phyloP scores from a whole-genome alignment of 2,113 vertebrate species.

The Antechinus flavipes region DNA sequence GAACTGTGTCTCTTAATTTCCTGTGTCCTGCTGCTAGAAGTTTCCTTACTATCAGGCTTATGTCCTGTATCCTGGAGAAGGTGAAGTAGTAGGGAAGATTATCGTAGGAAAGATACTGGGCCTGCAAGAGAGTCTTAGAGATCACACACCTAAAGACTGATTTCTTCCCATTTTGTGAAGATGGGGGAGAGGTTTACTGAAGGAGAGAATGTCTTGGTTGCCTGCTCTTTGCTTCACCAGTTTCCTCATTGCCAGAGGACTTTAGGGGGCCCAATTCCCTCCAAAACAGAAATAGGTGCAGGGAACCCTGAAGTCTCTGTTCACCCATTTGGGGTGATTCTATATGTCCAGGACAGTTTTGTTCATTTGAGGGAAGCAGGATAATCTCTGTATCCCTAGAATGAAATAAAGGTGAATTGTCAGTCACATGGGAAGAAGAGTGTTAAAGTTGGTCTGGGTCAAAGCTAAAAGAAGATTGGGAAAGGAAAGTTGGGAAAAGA shows the following conservation, averaged over 20 bases:
- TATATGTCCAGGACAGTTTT: constrained; percentile 51
- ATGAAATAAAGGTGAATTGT: constrained; percentile 49
- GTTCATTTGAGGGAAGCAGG: constrained; percentile 35
- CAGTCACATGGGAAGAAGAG: constrained; percentile 49
- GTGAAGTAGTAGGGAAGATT: constrained; percentile 37
- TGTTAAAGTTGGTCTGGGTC: constrained; percentile 38
- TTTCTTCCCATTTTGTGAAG: constrained; percentile 26
- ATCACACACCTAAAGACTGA: neutral
- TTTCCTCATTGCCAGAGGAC: constrained; percentile 57
- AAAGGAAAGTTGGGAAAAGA: constrained; percentile 31
- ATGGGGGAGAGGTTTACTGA: constrained; percentile 40
- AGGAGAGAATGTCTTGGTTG: neutral
- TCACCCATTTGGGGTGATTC: constrained; percentile 35
- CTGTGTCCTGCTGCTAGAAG: constrained; percentile 75
- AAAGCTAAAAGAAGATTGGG: constrained; percentile 14
- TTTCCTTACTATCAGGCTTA: constrained; percentile 61
- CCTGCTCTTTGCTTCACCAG: constrained; percentile 36
- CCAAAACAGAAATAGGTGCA: constrained; percentile 27
- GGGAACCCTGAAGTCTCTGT: constrained; percentile 35
- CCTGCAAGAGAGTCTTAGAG: constrained; percentile 39
- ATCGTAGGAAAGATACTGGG: constrained; percentile 39
- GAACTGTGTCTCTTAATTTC: constrained; percentile 56
- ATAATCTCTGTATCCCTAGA: constrained; percentile 40
- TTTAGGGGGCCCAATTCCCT: constrained; percentile 27
- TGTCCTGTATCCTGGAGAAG: constrained; percentile 60